These are phyloP conservation scores for Palythoa grandis DNA, from an alignment of 92 coral and sea anemone genomes.

Conservation along the genomic window DNA sequence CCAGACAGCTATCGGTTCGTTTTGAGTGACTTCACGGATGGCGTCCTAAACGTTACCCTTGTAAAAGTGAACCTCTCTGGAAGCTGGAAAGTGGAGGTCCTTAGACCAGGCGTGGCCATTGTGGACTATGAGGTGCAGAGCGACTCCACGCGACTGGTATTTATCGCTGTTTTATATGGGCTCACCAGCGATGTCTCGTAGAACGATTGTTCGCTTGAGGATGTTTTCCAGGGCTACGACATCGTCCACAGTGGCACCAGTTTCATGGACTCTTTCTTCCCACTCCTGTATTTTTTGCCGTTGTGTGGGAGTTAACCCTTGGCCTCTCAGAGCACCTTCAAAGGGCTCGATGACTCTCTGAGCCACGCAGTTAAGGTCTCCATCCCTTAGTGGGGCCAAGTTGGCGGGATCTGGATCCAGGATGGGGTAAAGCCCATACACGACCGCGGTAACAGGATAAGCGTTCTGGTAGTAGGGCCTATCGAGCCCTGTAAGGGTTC, in stretches of 20 bases:
- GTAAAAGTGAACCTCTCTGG: background rate
- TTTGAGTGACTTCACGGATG: constrained; percentile 8
- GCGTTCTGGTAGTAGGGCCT: background rate
- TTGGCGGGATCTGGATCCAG: background rate
- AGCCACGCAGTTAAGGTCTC: constrained; percentile 41
- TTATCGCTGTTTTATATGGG: background rate
- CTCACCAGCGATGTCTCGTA: background rate
- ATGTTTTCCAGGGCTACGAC: background rate
- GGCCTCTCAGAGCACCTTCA: constrained; percentile 6
- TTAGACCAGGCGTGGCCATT: background rate
- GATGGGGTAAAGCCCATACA: background rate
- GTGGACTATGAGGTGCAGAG: constrained; percentile 2
- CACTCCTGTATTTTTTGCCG: constrained; percentile 8
- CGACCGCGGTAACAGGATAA: background rate
- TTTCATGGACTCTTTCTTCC: constrained; percentile 25
- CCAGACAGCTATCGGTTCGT: constrained; percentile 26
- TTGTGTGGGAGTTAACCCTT: background rate
- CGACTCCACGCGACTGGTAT: no score
- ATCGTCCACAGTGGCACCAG: constrained; percentile 16
- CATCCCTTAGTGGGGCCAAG: background rate
- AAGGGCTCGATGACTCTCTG: constrained; percentile 23
- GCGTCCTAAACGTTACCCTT: constrained; percentile 25
- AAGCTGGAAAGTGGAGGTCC: background rate
- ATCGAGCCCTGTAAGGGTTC: background rate
- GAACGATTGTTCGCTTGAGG: constrained; percentile 26